These are phyloP conservation scores for Leptodactylus fuscus DNA, from an alignment of 2,113 vertebrate species.

Conservation along the genomic window DNA sequence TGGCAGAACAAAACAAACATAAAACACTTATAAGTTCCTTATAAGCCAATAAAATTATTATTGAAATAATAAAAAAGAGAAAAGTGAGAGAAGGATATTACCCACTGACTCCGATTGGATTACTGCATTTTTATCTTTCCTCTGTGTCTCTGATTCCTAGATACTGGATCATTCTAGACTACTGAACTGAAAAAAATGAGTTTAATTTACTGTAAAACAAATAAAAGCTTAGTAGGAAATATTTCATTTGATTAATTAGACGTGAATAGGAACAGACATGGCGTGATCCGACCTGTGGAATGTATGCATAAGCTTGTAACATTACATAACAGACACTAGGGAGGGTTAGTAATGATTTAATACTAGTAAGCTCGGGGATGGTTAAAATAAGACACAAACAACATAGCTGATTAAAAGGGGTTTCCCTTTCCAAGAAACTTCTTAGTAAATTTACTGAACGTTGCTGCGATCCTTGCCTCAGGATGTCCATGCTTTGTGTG, in stretches of 20 bases:
- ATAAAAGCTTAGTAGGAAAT: conserved; percentile 35
- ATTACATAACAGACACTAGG: conserved; percentile 21
- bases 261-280: conserved; percentile 8
- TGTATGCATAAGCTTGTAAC: not conserved
- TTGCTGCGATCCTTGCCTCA: not conserved
- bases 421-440: not conserved
- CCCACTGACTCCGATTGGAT: conserved; percentile 54
- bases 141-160: conserved; percentile 14
- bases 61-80: conserved; percentile 57
- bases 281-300: not conserved
- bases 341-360: conserved; percentile 21
- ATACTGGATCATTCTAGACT: conserved; percentile 19
- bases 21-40: conserved; percentile 58
- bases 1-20: conserved; percentile 61
- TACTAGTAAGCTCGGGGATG: not conserved
- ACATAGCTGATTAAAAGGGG: not conserved
- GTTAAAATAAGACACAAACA: not conserved
- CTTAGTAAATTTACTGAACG: not conserved
- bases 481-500: not conserved
- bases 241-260: conserved; percentile 45
- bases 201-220: conserved; percentile 39
- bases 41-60: conserved; percentile 60
- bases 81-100: conserved; percentile 55
- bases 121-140: conserved; percentile 39
- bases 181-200: conserved; percentile 2